Conservation (phyloP, 2,113 vertebrate genomes). For the Tachycineta bicolor region DNA sequence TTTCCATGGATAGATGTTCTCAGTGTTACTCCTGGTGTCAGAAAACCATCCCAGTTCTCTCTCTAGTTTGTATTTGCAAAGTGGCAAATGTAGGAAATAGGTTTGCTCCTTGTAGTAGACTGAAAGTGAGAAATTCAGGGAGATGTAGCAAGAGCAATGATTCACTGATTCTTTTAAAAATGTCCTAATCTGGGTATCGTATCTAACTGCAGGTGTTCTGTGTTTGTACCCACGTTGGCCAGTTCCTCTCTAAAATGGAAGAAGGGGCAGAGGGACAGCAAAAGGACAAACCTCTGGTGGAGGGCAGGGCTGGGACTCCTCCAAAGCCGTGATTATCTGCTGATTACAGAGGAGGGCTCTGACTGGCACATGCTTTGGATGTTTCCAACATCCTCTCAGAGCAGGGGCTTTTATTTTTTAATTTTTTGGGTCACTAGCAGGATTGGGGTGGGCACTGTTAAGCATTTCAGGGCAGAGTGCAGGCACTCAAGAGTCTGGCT, state of each 20-base stretch:
- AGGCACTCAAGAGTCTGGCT: not conserved
- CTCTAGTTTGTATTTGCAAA: not conserved
- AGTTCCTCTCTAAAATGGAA: not conserved
- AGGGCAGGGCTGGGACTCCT: not conserved
- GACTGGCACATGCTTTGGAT: not conserved
- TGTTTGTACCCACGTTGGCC: not conserved
- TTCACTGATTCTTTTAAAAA: not conserved
- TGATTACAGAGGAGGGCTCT: not conserved
- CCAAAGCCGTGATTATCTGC: not conserved
- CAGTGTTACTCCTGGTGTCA: not conserved
- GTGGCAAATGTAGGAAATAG: not conserved
- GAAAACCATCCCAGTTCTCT: not conserved
- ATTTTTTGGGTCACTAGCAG: not conserved
- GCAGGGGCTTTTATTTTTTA: not conserved
- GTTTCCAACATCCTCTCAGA: not conserved
- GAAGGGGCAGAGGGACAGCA: not conserved
- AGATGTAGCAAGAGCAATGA: not conserved
- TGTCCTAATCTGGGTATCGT: not conserved
- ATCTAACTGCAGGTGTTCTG: not conserved
- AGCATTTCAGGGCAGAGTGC: not conserved
- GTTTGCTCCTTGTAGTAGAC: not conserved
- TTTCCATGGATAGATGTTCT: not conserved
- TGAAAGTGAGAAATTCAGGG: not conserved
- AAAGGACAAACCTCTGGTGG: not conserved
- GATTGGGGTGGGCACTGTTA: not conserved